Evolutionary conservation across 2,113 vertebrate species (phyloP).

Genomic region (Oceanites oceanicus): DNA sequence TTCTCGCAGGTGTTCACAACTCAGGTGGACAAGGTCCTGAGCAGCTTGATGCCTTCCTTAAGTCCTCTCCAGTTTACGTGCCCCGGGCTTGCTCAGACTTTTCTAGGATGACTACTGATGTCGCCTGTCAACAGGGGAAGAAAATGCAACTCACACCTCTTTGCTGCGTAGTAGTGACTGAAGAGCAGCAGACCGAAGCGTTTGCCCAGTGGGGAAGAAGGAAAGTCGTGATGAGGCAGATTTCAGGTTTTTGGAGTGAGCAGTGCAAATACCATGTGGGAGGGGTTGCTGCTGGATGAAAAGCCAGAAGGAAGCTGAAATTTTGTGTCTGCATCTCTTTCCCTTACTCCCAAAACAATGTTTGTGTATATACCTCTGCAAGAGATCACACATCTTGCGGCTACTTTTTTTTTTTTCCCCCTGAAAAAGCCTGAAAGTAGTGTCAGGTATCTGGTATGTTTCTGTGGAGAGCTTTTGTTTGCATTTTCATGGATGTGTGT

Average conservation of each 20-base stretch:
- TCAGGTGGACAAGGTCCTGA: not conserved
- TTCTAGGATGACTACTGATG: not conserved
- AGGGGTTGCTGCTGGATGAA: not conserved
- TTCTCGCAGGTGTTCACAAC: not conserved
- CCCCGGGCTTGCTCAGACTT: not conserved
- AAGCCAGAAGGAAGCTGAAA: not conserved
- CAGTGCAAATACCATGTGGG: not conserved
- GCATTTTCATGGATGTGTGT: not conserved
- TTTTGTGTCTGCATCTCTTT: not conserved
- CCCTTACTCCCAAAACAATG: not conserved
- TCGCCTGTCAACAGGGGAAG: not conserved
- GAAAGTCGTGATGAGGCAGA: not conserved
- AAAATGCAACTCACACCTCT: no score
- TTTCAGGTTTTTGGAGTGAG: not conserved
- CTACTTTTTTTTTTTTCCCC: not conserved
- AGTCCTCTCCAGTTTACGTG: not conserved
- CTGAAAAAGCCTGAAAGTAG: not conserved
- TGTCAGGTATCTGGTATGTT: not conserved
- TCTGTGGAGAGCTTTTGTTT: not conserved
- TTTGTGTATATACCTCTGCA: not conserved
- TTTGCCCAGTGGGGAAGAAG: not conserved
- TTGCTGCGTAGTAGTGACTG: no score
- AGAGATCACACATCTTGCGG: not conserved
- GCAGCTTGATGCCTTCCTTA: not conserved
- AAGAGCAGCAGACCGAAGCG: not conserved